These are phyloP conservation scores for Gallirallus australis DNA, from an alignment of 2,797 vertebrate genomes.

Conservation along the genomic window DNA sequence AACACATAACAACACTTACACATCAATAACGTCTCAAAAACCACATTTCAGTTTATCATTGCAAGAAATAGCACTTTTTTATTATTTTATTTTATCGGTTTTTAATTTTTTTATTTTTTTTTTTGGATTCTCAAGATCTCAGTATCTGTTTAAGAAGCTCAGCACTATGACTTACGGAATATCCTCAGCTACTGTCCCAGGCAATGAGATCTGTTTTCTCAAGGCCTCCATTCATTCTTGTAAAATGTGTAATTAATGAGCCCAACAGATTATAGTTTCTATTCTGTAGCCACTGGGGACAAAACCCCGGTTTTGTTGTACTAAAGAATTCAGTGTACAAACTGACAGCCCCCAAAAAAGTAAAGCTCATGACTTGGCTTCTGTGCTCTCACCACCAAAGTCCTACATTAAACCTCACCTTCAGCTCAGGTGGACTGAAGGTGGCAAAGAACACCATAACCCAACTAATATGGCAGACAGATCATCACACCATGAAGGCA, in stretches of 20 bases:
- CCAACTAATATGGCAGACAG: neutral
- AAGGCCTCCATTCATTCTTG: fast-evolving
- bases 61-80: neutral
- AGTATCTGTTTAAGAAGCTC: neutral
- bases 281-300: neutral
- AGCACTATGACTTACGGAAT: neutral
- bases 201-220: neutral
- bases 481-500: neutral
- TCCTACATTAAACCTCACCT: neutral
- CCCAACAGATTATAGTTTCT: neutral
- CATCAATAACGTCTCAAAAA: neutral
- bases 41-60: neutral
- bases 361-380: neutral
- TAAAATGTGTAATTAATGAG: neutral
- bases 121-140: neutral
- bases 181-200: neutral
- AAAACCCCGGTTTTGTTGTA: neutral
- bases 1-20: neutral
- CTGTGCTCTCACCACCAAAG: neutral
- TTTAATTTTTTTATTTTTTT: too few species aligned
- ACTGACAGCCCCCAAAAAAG: neutral
- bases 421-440: neutral
- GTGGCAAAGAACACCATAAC: neutral
- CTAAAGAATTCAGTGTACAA: neutral
- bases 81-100: too few species aligned